These are phyloP conservation scores for Cryptotermes secundus DNA, from an alignment of 1,140 invertebrate species.

Conservation along the genomic window DNA sequence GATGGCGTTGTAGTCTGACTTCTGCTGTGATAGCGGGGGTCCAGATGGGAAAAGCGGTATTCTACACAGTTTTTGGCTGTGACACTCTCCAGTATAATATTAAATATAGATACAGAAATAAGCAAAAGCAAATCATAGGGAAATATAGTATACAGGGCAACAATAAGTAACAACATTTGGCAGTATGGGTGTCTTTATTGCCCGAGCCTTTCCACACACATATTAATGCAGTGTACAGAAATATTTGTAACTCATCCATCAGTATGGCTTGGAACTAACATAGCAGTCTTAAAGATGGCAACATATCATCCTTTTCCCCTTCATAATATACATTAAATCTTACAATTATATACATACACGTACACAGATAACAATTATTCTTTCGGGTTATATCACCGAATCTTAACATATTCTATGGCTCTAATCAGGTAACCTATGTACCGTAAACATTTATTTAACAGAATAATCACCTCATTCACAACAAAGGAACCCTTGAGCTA, in stretches of 20 bases:
- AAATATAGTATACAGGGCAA: too few species aligned
- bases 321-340: neutral
- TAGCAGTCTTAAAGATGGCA: neutral
- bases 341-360: neutral
- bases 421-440: neutral
- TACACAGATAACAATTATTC: neutral
- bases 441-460: neutral
- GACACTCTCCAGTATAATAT: too few species aligned
- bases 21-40: too few species aligned
- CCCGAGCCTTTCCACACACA: conserved; percentile 3
- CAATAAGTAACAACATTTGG: too few species aligned
- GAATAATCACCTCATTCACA: neutral
- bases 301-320: neutral
- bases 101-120: too few species aligned
- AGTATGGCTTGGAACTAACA: neutral
- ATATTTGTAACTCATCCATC: neutral
- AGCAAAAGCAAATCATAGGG: too few species aligned
- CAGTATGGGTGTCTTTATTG: neutral
- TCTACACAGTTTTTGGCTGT: too few species aligned
- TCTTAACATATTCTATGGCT: neutral
- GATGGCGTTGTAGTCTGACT: too few species aligned
- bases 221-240: neutral
- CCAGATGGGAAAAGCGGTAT: too few species aligned
- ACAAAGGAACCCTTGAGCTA: neutral
- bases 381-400: neutral